These are phyloP conservation scores for Dermolepida albohirtum DNA, from an alignment of 2,888 invertebrate species.

Conservation along the genomic window DNA sequence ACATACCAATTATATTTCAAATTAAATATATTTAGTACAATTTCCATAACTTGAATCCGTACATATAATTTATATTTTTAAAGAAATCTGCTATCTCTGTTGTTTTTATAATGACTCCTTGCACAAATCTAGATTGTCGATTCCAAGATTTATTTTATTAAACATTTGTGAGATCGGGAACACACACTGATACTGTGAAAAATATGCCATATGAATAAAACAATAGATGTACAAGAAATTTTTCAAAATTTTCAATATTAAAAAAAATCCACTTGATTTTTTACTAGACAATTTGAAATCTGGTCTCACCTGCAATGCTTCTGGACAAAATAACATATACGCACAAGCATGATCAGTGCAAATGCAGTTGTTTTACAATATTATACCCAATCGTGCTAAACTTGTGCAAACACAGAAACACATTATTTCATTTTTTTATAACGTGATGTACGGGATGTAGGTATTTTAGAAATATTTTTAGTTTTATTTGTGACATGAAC, in stretches of 20 bases:
- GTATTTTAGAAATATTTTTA: slow-evolving; percentile 50
- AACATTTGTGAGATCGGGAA: slow-evolving; percentile 40
- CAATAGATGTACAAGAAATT: slow-evolving; percentile 40
- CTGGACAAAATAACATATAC: slow-evolving; percentile 47
- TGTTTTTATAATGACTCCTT: slow-evolving; percentile 36
- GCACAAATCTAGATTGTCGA: slow-evolving; percentile 42
- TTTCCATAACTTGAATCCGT: slow-evolving; percentile 41
- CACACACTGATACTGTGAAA: slow-evolving; percentile 49
- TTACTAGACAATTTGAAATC: slow-evolving; percentile 49
- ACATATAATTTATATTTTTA: slow-evolving; percentile 38
- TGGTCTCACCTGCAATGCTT: slow-evolving; percentile 52
- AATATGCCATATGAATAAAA: slow-evolving; percentile 47
- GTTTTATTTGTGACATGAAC: slow-evolving; percentile 54
- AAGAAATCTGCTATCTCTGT: slow-evolving; percentile 43
- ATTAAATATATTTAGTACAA: slow-evolving; percentile 41
- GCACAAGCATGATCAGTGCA: slow-evolving; percentile 47
- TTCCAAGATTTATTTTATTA: slow-evolving; percentile 41
- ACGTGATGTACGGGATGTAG: slow-evolving; percentile 46
- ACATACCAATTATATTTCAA: slow-evolving; percentile 50
- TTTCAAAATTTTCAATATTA: slow-evolving; percentile 43
- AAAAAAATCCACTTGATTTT: slow-evolving; percentile 46
- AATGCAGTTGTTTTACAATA: slow-evolving; percentile 47
- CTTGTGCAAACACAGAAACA: slow-evolving; percentile 51
- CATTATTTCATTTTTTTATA: slow-evolving; percentile 49
- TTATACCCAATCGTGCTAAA: slow-evolving; percentile 52